Evolutionary conservation across 64 coral and sea anemone genomes (phyloP), one percentile per base, ranked within the genome.

Genomic region (Dendrophyllia cribrosa): DNA sequence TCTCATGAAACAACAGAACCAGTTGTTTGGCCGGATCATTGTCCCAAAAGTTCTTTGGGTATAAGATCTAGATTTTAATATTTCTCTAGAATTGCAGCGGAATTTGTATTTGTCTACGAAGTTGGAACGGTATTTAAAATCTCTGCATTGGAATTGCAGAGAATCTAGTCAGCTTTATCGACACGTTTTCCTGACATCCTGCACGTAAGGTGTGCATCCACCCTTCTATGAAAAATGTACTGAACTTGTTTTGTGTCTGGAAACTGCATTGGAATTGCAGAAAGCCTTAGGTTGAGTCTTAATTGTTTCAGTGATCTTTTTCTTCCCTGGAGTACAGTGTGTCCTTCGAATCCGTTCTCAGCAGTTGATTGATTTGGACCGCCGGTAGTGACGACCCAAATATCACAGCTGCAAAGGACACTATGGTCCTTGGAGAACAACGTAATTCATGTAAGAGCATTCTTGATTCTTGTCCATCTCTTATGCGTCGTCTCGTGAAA

Each of bases 141-240:
- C 19, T 84, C 44, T 51, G 80, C 80, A 84, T 84, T 84, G 80
- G 80, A 84, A 51, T 84, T 84, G 62, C 80, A 46, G 43, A 49
- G 43, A 56, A 56, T 1, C 12, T 56, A 9, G 53, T 56, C 53
- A 56, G 53, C 53, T 4, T 56, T 56, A 9, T 56, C 3, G 53
- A 56, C 53, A 56, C 53, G 2, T 9, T 56, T 56, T 4, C 53
- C 12, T 56, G 53, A 56, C 7, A 56, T 56, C 7, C 53, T 1
- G 53, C 0, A 34, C 34, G 2, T 34, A 34, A 0, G 34, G 2
- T 34, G 34, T 34, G 34, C 34, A 34, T 34, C 2, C 34, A 34
- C 34, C 34, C 34, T 34, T 34, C 34, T 34, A 34, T 34, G 34
- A 34, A 34, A 34, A 34, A 34, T 34, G 34, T 34, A 34, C 34